Evolutionary conservation across 2,797 vertebrate genomes (phyloP), one percentile per base, ranked within the genome.

Genomic region (Melanotaenia maccullochi): DNA sequence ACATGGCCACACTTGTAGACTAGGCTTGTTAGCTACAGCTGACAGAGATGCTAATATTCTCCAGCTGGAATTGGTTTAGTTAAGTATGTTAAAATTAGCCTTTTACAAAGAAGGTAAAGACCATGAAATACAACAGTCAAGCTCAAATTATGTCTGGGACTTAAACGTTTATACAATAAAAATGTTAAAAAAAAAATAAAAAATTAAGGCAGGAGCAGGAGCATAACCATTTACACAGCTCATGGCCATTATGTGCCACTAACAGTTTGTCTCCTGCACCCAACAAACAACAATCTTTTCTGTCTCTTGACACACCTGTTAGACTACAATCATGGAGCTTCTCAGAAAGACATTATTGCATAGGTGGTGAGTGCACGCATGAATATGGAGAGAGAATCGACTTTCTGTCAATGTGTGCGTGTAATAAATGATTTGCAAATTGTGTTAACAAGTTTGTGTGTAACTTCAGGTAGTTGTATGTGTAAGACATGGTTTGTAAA

Each of bases 41-140:
- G 79, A 85, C 75, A 74, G 65, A 83, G 42, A 85, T 22, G 3
- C 75, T 82, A 76, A 81, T 86, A 85, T 76, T 82, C 73, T 84
- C 85, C 84, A 90, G 73, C 70, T 89, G 84, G 81, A 73, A 78
- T 76, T 85, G 76, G 65, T 87, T 87, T 85, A 79, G 78, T 78
- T 67, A 67, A 83, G 51, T 77, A 75, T 73, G 69, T 82, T 65
- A 75, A 84, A 88, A 86, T 82, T 49, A 79, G 77, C 82, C 80
- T 75, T 74, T 73, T 84, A 87, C 75, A 65, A 84, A 76, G 60
- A 79, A 87, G 76, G 75, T 84, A 79, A 81, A 77, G 71, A 78
- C 69, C 81, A 85, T 85, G 60, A 64, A 84, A 81, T 64, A 56
- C 60, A 77, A 75, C 32, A 65, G 38, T 66, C 62, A 40, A 40